Percentiles rank a stretch among this genome's conserved stretches.
Evolutionary conservation across 30 jellyfish, hydroid and myxozoan genomes (phyloP).

Genomic region (Cassiopea andromeda): DNA sequence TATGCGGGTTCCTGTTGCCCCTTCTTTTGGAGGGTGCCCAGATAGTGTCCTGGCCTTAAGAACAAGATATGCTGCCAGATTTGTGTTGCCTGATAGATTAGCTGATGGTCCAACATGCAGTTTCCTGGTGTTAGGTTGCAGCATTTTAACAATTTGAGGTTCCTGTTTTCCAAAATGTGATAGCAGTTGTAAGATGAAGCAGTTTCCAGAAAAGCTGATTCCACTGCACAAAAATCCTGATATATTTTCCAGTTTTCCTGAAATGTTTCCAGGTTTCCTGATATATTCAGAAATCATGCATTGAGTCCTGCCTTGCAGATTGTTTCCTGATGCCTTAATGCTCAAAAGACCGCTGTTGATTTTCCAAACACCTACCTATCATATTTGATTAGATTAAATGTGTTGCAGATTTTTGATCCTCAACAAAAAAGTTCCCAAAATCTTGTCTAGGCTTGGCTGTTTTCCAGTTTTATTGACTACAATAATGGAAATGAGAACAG

Average conservation of each 20-base stretch:
- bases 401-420: no score
- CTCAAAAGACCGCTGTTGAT: neutral
- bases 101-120: constrained; percentile 28
- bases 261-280: neutral
- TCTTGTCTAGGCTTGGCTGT: no score
- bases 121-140: constrained; percentile 13
- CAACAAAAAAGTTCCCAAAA: no score
- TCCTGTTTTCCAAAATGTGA: constrained; percentile 15
- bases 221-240: constrained; percentile 11
- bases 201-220: constrained; percentile 12
- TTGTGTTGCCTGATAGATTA: neutral
- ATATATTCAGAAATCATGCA: neutral
- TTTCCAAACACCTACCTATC: no score
- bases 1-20: constrained; percentile 25
- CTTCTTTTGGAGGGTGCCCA: constrained; percentile 1
- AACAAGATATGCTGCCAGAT: neutral
- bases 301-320: neutral
- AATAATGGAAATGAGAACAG: no score
- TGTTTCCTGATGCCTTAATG: neutral
- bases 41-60: constrained; percentile 4
- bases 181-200: constrained; percentile 5
- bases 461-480: no score
- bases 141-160: neutral
- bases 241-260: neutral
- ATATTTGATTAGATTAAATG: no score